phyloP scores from a whole-genome alignment of 2,888 invertebrate genomes.

The Nipponacmea schrenckii region DNA sequence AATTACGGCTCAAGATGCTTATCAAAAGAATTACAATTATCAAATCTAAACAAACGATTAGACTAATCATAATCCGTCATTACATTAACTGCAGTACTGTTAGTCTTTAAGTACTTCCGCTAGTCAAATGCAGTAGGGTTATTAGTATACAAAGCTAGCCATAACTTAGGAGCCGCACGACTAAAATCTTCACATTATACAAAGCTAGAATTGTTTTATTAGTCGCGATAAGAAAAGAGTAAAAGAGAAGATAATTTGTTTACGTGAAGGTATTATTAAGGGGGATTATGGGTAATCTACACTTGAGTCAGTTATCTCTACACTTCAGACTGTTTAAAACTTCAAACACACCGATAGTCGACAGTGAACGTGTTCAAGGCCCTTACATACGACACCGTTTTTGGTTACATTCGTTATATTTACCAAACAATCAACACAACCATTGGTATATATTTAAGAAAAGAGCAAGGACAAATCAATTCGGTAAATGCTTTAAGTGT shows the following conservation, averaged over 20 bases:
- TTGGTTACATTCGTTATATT: too few relatives aligned
- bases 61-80: too few relatives aligned
- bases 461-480: too few relatives aligned
- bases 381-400: too few relatives aligned
- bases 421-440: too few relatives aligned
- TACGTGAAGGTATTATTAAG: neutral
- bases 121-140: neutral
- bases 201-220: conserved; percentile 1
- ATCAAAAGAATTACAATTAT: too few relatives aligned
- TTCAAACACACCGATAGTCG: neutral
- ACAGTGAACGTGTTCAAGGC: too few relatives aligned
- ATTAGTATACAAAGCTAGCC: neutral
- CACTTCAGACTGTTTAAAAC: neutral
- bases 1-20: too few relatives aligned
- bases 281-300: neutral
- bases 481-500: too few relatives aligned
- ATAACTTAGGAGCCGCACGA: neutral
- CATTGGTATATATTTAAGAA: too few relatives aligned
- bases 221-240: neutral
- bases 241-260: neutral
- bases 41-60: too few relatives aligned
- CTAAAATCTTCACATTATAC: neutral
- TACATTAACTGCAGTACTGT: too few relatives aligned
- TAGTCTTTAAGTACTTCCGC: neutral
- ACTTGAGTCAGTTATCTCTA: neutral